Evolutionary conservation across 2,888 invertebrate genomes (phyloP), one percentile per base, ranked within the genome.

Genomic region (Maniola hyperantus): DNA sequence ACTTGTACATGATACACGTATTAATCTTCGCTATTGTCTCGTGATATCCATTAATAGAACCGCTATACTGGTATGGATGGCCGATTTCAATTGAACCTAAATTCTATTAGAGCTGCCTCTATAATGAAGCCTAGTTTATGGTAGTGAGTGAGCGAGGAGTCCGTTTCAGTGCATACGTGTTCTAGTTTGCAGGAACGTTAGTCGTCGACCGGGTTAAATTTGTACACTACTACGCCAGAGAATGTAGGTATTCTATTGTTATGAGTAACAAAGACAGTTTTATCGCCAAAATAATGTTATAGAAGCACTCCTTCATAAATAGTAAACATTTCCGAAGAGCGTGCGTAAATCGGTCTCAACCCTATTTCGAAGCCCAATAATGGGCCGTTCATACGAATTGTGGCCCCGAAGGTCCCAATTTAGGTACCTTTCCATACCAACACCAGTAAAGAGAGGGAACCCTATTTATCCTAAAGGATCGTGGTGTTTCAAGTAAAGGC

Each of bases 281-380:
- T 42, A 57, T 42, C 13, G 34, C 48, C 50, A 20, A 50, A 50
- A 48, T 36, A 60, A 48, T 20, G 10, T 15, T 44, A 18, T 11
- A 48, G 48, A 50, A 62, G 36, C 53, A 53, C 7, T 62, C 42
- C 53, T 39, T 42, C 42, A 53, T 62, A 62, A 62, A 53, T 62
- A 62, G 51, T 42, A 36, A 62, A 53, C 53, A 53, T 53, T 53
- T 42, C 26, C 15, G 53, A 53, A n/a, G 39, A 62, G 39, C 51
- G 20, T 39, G 11, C 62, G 62, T 62, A 62, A 62, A 62, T 62
- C 53, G 62, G 51, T 53, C 62, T 34, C 62, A 44, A 44, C 55
- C 63, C 63, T 55, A 55, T 63, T 55, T 55, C 44, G 46, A 55
- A 46, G 34, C 42, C 63, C 63, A 44, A 63, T 55, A 63, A 63